These are phyloP conservation scores for Drosophila prosaltans DNA, from an alignment of 1,140 invertebrate genomes.

Conservation along the genomic window DNA sequence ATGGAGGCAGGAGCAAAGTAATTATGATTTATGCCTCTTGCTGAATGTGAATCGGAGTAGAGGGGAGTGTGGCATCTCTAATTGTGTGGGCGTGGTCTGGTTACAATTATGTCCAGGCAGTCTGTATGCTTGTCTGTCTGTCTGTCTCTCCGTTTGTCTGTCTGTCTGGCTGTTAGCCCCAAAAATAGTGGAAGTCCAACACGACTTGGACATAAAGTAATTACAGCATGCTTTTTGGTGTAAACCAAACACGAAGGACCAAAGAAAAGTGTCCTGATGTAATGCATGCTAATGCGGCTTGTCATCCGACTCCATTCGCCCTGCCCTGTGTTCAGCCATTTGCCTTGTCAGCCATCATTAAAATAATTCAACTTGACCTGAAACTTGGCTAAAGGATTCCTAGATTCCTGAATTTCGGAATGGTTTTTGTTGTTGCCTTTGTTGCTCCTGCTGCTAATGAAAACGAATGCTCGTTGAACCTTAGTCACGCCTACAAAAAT, in stretches of 20 bases:
- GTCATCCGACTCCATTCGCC: slow-evolving; percentile 21
- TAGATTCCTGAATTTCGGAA: slow-evolving; percentile 34
- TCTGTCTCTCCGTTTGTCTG: neutral
- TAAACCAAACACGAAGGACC: slow-evolving; percentile 27
- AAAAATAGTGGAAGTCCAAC: slow-evolving; percentile 71
- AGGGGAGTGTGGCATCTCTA: slow-evolving; percentile 50
- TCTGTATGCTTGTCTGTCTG: neutral
- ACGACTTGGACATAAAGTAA: slow-evolving; percentile 66
- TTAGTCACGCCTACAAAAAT: slow-evolving; percentile 2
- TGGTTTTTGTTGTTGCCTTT: slow-evolving; percentile 23
- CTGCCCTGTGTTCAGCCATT: neutral
- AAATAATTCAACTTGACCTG: slow-evolving; percentile 63
- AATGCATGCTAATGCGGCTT: slow-evolving; percentile 64
- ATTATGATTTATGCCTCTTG: slow-evolving; percentile 71
- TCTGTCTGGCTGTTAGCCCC: slow-evolving; percentile 41
- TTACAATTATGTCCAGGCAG: slow-evolving; percentile 61
- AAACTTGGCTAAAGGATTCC: slow-evolving; percentile 23
- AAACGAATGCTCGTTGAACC: slow-evolving; percentile 22
- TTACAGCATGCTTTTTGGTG: slow-evolving; percentile 54
- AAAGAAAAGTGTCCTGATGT: slow-evolving; percentile 47
- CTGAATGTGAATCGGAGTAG: slow-evolving; percentile 45
- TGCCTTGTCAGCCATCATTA: slow-evolving; percentile 44
- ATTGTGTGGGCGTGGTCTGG: slow-evolving; percentile 63
- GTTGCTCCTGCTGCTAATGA: slow-evolving; percentile 36
- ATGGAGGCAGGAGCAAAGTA: slow-evolving; percentile 43